phyloP scores from a whole-genome alignment of 2,113 vertebrate genomes.

The Gobio gobio region DNA sequence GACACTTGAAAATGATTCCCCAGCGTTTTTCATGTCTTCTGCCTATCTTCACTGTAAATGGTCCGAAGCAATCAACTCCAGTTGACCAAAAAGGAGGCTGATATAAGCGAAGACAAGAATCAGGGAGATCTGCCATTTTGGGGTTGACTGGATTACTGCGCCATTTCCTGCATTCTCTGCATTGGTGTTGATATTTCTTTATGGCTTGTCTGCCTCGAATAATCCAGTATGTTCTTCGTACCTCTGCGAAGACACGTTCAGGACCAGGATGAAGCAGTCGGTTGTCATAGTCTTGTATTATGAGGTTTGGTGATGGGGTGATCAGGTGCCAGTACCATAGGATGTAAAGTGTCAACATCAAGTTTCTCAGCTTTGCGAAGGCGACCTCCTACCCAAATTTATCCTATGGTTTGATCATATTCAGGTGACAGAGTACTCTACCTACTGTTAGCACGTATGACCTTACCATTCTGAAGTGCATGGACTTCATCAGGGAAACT shows the following conservation, averaged over 20 bases:
- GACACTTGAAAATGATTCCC: not conserved
- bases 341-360: not conserved
- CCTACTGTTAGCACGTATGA: not conserved
- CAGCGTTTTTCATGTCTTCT: not conserved
- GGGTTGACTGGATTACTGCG: not conserved
- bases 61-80: not conserved
- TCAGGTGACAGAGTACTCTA: not conserved
- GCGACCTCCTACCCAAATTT: not conserved
- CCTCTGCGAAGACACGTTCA: too few species aligned
- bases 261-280: slow-evolving; percentile 9
- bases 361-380: not conserved
- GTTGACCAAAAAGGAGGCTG: slow-evolving; percentile 18
- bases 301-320: not conserved
- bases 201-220: not conserved
- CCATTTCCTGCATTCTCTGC: not conserved
- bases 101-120: not conserved
- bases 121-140: not conserved
- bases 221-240: slow-evolving; percentile 42
- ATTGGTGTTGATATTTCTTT: slow-evolving; percentile 8
- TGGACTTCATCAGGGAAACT: not conserved
- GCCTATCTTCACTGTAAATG: not conserved
- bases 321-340: not conserved
- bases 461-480: not conserved
- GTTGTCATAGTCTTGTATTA: slow-evolving; percentile 13
- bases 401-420: not conserved